phyloP scores from a whole-genome alignment of 1,140 invertebrate genomes.

The Leptonema lineaticorne region DNA sequence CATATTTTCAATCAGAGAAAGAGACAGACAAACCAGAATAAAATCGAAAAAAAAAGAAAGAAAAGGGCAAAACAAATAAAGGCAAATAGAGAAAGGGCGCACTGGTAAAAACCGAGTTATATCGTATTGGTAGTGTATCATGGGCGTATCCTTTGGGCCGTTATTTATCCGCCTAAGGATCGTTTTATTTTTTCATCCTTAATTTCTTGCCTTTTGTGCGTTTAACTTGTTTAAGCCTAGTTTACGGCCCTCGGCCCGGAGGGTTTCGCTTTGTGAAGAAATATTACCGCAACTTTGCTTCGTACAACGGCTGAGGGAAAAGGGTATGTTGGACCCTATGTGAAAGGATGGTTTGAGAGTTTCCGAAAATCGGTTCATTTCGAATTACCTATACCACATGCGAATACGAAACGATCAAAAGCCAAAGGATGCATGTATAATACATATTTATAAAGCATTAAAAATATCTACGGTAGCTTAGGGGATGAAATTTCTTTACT shows the following conservation, averaged over 20 bases:
- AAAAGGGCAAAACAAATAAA: neutral
- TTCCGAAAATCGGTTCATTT: no score
- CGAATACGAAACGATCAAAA: no score
- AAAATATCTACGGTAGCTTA: no score
- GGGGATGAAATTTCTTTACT: no score
- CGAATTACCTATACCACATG: no score
- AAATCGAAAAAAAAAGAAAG: neutral
- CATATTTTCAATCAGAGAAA: neutral
- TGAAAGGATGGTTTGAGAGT: neutral
- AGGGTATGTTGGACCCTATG: neutral
- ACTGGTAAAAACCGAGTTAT: conserved; percentile 9
- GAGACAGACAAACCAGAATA: no score
- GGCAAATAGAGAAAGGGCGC: neutral
- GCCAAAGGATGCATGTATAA: no score
- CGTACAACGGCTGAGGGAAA: neutral
- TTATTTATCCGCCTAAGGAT: conserved; percentile 24
- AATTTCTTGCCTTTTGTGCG: conserved; percentile 40
- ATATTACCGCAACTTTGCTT: conserved; percentile 31
- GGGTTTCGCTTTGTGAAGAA: conserved; percentile 33
- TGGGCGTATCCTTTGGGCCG: conserved; percentile 12
- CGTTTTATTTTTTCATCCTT: conserved; percentile 32
- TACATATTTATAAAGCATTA: no score
- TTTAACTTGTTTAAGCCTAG: conserved; percentile 41
- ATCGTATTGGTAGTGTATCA: conserved; percentile 21
- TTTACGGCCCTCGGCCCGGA: conserved; percentile 31